These are phyloP conservation scores for Poicephalus meyeri DNA, from an alignment of 2,113 vertebrate genomes.

Conservation along the genomic window DNA sequence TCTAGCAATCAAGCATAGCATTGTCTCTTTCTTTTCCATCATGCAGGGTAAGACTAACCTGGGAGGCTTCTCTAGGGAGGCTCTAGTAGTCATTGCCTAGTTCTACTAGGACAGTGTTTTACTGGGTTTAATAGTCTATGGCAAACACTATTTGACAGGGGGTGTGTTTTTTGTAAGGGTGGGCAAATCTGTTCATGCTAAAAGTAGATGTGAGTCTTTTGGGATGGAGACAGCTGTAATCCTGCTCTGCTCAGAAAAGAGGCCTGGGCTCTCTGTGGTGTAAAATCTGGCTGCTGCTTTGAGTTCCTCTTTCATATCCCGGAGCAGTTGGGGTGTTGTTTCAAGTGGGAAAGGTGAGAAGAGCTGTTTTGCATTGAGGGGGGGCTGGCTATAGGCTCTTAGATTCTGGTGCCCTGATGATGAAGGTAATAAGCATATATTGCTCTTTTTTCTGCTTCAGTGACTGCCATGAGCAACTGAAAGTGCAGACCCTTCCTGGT, in stretches of 20 bases:
- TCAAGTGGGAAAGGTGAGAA: neutral
- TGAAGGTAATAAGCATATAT: neutral
- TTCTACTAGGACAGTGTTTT: neutral
- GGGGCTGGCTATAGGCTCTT: neutral
- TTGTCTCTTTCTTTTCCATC: neutral
- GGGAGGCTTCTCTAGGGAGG: neutral
- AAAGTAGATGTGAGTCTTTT: neutral
- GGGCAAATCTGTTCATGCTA: neutral
- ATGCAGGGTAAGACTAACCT: accelerated
- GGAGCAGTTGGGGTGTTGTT: neutral
- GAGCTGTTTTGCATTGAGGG: neutral
- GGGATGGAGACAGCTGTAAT: neutral
- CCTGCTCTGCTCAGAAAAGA: neutral
- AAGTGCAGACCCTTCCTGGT: neutral
- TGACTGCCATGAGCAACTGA: neutral
- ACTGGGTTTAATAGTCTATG: neutral
- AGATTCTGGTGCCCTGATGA: neutral
- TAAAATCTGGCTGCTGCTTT: neutral
- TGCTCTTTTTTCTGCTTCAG: neutral
- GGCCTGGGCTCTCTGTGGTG: neutral
- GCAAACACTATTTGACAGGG: neutral
- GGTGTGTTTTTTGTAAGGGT: neutral
- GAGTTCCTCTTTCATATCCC: neutral
- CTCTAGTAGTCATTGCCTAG: neutral
- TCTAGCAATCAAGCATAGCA: too few species aligned